Conservation (phyloP, 1,140 invertebrate genomes). For the Frieseomelitta varia region DNA sequence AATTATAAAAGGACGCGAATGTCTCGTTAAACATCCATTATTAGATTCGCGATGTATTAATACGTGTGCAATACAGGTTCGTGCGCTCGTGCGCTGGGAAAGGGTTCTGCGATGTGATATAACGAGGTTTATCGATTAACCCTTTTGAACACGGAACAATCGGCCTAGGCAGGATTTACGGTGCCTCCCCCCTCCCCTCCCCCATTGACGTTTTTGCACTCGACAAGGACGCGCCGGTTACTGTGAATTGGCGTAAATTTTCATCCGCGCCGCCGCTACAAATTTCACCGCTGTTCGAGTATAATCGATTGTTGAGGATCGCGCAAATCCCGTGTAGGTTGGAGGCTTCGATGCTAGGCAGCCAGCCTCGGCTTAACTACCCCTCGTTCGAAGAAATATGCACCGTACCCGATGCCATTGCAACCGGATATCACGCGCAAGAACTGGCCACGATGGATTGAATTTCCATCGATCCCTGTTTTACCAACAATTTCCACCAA, state of each 20-base stretch:
- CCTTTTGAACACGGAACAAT: conserved; percentile 45
- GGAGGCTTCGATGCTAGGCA: not conserved
- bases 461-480: conserved; percentile 2
- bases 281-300: conserved; percentile 38
- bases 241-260: conserved; percentile 57
- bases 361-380: conserved; percentile 29
- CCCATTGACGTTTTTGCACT: conserved; percentile 57
- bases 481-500: too few relatives aligned
- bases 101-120: conserved; percentile 27
- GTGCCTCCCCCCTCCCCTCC: not conserved
- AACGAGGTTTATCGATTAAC: conserved; percentile 56
- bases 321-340: conserved; percentile 8
- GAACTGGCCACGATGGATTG: not conserved
- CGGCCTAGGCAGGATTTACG: conserved; percentile 40
- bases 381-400: conserved; percentile 44
- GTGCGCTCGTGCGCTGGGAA: not conserved
- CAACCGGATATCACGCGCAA: not conserved
- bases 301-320: conserved; percentile 59
- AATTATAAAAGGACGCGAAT: too few relatives aligned
- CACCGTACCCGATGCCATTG: not conserved
- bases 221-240: conserved; percentile 27
- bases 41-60: not conserved
- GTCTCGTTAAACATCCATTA: too few relatives aligned
- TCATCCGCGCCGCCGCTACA: conserved; percentile 49
- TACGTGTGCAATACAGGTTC: not conserved